phyloP scores from a whole-genome alignment of 2,888 invertebrate genomes.

The Drosophila imparisetae region DNA sequence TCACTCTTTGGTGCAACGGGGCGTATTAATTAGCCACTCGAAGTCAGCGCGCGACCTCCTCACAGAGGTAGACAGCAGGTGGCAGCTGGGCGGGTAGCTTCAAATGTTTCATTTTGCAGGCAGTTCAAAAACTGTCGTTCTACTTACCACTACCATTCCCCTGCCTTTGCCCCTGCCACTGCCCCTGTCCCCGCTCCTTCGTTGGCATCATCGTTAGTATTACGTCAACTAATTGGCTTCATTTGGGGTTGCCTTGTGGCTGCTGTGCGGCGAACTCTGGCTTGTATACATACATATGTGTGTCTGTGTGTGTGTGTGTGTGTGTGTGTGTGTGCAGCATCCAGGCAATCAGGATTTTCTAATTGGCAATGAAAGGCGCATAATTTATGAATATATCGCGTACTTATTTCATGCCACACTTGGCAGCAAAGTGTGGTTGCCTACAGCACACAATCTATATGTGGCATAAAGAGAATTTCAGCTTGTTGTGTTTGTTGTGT shows the following conservation, averaged over 20 bases:
- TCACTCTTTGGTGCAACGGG: slow-evolving; percentile 74
- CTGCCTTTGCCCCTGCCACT: neutral
- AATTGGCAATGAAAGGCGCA: slow-evolving; percentile 78
- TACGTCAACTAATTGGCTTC: slow-evolving; percentile 79
- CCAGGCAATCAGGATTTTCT: slow-evolving; percentile 68
- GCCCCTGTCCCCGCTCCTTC: neutral
- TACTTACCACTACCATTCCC: neutral
- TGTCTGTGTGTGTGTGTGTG: slow-evolving; percentile 15
- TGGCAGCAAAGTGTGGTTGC: slow-evolving; percentile 26
- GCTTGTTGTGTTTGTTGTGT: slow-evolving; percentile 8
- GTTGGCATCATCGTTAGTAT: slow-evolving; percentile 67
- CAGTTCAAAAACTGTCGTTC: slow-evolving; percentile 71
- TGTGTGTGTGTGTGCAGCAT: slow-evolving; percentile 30
- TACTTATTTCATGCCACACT: slow-evolving; percentile 71
- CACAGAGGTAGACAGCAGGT: slow-evolving; percentile 21
- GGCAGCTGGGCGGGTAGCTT: slow-evolving; percentile 31
- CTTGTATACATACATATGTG: neutral
- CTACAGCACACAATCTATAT: slow-evolving; percentile 1
- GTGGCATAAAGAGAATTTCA: neutral
- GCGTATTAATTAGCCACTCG: slow-evolving; percentile 79
- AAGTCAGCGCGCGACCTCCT: slow-evolving; percentile 51
- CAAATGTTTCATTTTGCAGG: slow-evolving; percentile 74
- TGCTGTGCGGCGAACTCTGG: slow-evolving; percentile 28
- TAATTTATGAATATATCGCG: slow-evolving; percentile 76
- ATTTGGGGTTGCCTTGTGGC: slow-evolving; percentile 77